Evolutionary conservation across 1,140 invertebrate genomes (phyloP).

Genomic region (Microvelia longipes): DNA sequence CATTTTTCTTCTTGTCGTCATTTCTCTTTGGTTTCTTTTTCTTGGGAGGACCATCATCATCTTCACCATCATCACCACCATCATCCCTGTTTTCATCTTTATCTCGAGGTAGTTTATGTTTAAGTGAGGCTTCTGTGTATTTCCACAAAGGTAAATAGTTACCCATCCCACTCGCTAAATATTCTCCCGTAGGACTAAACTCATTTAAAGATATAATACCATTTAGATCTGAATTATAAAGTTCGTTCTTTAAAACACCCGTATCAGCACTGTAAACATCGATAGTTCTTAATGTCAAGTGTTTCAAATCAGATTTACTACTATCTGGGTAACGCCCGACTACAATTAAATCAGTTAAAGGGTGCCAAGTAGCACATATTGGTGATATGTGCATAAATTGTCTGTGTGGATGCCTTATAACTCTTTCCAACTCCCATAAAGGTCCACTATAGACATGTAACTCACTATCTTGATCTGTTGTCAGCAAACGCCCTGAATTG

Average conservation of each 20-base stretch:
- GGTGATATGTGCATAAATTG: constrained; percentile 18
- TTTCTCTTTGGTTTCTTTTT: neutral
- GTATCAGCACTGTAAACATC: constrained; percentile 11
- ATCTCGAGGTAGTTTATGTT: neutral
- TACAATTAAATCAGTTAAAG: constrained; percentile 16
- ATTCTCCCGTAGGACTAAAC: constrained; percentile 10
- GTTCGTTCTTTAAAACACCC: constrained; percentile 2
- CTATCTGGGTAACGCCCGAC: constrained; percentile 17
- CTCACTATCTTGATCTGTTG: constrained; percentile 15
- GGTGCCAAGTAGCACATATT: constrained; percentile 19
- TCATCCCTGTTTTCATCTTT: neutral
- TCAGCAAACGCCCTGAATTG: constrained; percentile 13
- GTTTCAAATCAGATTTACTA: neutral
- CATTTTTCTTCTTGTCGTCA: no score
- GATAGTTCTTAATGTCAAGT: constrained; percentile 4
- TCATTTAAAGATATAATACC: constrained; percentile 12
- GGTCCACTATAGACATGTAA: constrained; percentile 14
- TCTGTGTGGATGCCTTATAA: constrained; percentile 17
- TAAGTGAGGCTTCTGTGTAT: neutral
- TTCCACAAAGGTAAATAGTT: constrained; percentile 9
- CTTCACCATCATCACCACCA: constrained; percentile 4
- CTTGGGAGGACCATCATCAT: neutral
- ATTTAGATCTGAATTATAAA: neutral
- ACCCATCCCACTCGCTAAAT: constrained; percentile 10
- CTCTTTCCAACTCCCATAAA: constrained; percentile 9